A percentile compares a stretch with the other conserved stretches of the same genome.
These are phyloP conservation scores for Lemur catta DNA, from an alignment of 2,797 vertebrate genomes.

Conservation along the genomic window DNA sequence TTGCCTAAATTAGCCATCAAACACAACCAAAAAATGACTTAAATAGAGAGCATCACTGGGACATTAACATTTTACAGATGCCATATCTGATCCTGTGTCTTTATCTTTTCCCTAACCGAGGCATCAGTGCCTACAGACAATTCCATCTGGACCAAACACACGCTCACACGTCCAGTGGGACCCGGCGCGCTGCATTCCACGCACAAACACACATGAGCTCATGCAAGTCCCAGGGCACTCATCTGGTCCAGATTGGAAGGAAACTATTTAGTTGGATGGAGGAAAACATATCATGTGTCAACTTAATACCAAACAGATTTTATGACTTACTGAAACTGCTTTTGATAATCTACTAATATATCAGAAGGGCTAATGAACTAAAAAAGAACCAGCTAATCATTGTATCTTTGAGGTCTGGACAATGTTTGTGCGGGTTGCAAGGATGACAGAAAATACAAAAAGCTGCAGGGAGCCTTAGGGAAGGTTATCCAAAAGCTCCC, in stretches of 20 bases:
- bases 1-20: constrained; percentile 4
- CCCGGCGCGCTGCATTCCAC: constrained; percentile 79
- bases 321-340: constrained; percentile 81
- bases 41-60: neutral
- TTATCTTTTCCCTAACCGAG: constrained; percentile 65
- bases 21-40: neutral
- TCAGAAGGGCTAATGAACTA: constrained; percentile 81
- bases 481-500: constrained; percentile 55
- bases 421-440: constrained; percentile 44
- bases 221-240: constrained; percentile 83
- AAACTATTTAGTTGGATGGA: constrained; percentile 85
- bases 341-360: constrained; percentile 82
- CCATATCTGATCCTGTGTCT: constrained; percentile 50
- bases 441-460: constrained; percentile 55
- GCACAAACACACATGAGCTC: constrained; percentile 83
- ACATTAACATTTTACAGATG: constrained; percentile 53
- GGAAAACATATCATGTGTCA: constrained; percentile 86
- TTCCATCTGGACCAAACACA: constrained; percentile 59
- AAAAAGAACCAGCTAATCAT: constrained; percentile 74
- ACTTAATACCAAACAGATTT: constrained; percentile 87
- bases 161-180: constrained; percentile 71
- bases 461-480: neutral
- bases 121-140: constrained; percentile 63
- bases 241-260: constrained; percentile 85
- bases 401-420: constrained; percentile 67